phyloP scores from a whole-genome alignment of 1,140 invertebrate genomes.

The Drosophila bocki region DNA sequence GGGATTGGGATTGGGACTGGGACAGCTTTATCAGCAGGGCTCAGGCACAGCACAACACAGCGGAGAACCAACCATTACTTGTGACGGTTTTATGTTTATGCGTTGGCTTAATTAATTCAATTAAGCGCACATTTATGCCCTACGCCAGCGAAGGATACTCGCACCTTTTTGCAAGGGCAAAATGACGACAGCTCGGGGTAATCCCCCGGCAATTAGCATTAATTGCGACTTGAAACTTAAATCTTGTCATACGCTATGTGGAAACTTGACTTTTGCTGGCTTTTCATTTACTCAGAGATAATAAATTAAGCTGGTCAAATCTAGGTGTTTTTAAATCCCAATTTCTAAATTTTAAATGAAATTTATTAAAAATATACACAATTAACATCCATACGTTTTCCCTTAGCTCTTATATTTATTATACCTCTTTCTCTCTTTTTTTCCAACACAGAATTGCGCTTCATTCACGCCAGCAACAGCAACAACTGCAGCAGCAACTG shows the following conservation, averaged over 20 bases:
- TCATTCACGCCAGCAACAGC: constrained; percentile 62
- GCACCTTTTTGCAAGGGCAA: constrained; percentile 61
- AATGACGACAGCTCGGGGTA: constrained; percentile 36
- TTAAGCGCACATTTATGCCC: constrained; percentile 77
- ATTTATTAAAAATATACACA: too few relatives aligned
- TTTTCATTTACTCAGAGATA: background rate
- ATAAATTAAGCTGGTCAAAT: background rate
- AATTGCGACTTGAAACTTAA: constrained; percentile 75
- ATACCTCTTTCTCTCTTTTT: constrained; percentile 2
- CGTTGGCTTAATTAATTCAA: constrained; percentile 81
- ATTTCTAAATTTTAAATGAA: too few relatives aligned
- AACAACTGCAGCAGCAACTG: constrained; percentile 24
- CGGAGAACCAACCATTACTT: constrained; percentile 64
- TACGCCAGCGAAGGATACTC: constrained; percentile 11
- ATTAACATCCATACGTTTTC: too few relatives aligned
- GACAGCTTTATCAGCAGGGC: constrained; percentile 70
- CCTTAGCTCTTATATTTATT: background rate
- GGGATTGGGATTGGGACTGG: constrained; percentile 4
- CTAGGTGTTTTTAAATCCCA: too few relatives aligned
- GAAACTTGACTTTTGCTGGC: constrained; percentile 24
- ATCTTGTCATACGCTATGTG: constrained; percentile 56
- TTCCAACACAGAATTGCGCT: constrained; percentile 66
- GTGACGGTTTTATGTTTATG: constrained; percentile 81
- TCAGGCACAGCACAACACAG: constrained; percentile 40
- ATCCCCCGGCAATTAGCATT: constrained; percentile 75